Evolutionary conservation across 2,888 invertebrate genomes (phyloP).

Genomic region (Eurytoma californica): DNA sequence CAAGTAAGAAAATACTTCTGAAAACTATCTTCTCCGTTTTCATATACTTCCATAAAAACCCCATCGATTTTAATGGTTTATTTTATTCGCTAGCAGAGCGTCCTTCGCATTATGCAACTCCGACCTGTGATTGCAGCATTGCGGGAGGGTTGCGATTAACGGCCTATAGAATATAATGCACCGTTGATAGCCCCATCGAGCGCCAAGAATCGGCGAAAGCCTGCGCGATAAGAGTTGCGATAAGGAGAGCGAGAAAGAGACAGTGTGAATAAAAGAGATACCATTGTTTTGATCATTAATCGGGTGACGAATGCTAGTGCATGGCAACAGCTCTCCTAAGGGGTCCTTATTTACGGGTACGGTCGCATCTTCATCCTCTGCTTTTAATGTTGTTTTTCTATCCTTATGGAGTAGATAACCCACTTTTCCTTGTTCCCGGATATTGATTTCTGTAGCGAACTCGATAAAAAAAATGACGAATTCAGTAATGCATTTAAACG

Average conservation of each 20-base stretch:
- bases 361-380: not conserved
- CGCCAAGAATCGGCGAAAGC: not conserved
- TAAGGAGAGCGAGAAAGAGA: not conserved
- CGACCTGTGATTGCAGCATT: constrained; percentile 33
- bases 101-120: constrained; percentile 49
- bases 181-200: constrained; percentile 11
- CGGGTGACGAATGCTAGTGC: constrained; percentile 11
- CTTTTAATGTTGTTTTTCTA: not conserved
- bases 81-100: constrained; percentile 1
- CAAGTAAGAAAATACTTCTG: too few relatives aligned
- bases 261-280: not conserved
- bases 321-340: constrained; percentile 12
- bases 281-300: constrained; percentile 34
- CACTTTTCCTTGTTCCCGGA: not conserved
- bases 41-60: too few relatives aligned
- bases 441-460: not conserved
- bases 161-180: not conserved
- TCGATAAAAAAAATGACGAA: too few relatives aligned
- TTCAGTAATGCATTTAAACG: too few relatives aligned
- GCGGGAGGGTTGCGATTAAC: not conserved
- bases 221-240: not conserved
- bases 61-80: too few relatives aligned
- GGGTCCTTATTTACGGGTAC: constrained; percentile 6
- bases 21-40: too few relatives aligned
- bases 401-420: not conserved